Base-by-base conservation (phyloP, 2,113 vertebrate genomes). In the Motacilla tschutschensis region DNA sequence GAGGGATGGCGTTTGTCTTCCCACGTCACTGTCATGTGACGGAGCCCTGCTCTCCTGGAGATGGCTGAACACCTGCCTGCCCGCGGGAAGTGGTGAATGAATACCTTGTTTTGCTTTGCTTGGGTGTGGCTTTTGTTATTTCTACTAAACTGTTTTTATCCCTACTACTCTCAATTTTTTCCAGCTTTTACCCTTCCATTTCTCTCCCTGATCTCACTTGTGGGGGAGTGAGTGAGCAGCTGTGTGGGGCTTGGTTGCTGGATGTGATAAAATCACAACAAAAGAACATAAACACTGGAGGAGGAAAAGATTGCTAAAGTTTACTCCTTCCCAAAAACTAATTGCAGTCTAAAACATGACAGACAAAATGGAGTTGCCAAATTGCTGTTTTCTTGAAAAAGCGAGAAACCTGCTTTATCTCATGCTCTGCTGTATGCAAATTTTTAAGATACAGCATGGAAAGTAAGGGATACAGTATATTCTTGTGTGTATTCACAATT, bases 1-100 rank as follows among this genome's bases (percentile, higher is more conserved):
- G 31, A 38, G 17, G 7, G n/a, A 44, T 18, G 11, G 17, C 3
- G 2, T 36, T 43, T n/a, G 3, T 28, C 19, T 58, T 35, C 26
- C 26, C 36, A 65, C 31, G 36, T 58, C 17, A 28, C 12, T 0
- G 0, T 21, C 12, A 9, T 2, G 14, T 26, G 51, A 26, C 18
- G 44, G 36, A 26, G 8, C 60, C 17, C 17, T 36, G 51, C 17
- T 74, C 9, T 58, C 44, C 51, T 22, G 36, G 70, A 31, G 14
- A 18, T 28, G 44, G 18, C 12, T n/a, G 43, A 65, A 17, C 21
- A 25, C 14, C 20, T 64, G 17, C 10, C 50, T 48, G 20, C 17
- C 31, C 9, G 3, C 9, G 20, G 35, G 20, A 57, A 57, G 11
- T 8, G 7, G 2, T 35, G 41, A 73, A 41, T 13, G 3, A 26